Base-by-base conservation (phyloP, 2,888 invertebrate genomes). In the Nemurella pictetii region DNA sequence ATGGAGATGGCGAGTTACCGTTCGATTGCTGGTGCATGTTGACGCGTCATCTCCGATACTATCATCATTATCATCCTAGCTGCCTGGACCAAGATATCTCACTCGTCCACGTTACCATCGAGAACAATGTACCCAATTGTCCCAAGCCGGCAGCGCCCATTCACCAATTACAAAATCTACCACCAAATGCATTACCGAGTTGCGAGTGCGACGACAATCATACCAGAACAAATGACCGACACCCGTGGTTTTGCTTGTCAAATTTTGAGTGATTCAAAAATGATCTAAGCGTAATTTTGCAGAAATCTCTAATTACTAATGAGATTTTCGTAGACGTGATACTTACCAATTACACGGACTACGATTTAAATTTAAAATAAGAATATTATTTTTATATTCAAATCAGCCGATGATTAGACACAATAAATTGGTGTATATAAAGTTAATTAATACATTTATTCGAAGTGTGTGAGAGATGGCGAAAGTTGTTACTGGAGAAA, bases 401-500 rank as follows among this genome's bases (percentile, higher is more conserved):
- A 55, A 55, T 55, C 55, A 55, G 55, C 55, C 55, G 20, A 15
- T 55, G 55, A 55, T 55, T 55, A 55, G 55, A 20, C 20, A 15
- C 55, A 55, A 15, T 55, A 20, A 55, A 15, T 55, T 55, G 55
- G 55, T 12, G 55, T 55, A n/a, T 15, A 20, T 55, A 55, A 55
- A 55, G 9, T 55, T 55, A 55, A 55, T 55, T 55, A 55, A 55
- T 55, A 55, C 55, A 55, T 55, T 55, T 55, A 55, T 55, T 55
- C 55, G 55, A 20, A 55, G 55, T 55, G 55, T 55, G 55, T 55
- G 55, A 78, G 26, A 77, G 55, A 82, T 82, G 82, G 82, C 82
- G 82, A 82, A 82, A 82, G 82, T 82, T 72, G 29, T 2, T 9
- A 55, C 55, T 15, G 20, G 82, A 55, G 82, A 82, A 82, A 82